Percentiles rank a stretch among this genome's conserved stretches.
phyloP scores from a whole-genome alignment of 2,113 vertebrate species.

The Notechis scutatus region DNA sequence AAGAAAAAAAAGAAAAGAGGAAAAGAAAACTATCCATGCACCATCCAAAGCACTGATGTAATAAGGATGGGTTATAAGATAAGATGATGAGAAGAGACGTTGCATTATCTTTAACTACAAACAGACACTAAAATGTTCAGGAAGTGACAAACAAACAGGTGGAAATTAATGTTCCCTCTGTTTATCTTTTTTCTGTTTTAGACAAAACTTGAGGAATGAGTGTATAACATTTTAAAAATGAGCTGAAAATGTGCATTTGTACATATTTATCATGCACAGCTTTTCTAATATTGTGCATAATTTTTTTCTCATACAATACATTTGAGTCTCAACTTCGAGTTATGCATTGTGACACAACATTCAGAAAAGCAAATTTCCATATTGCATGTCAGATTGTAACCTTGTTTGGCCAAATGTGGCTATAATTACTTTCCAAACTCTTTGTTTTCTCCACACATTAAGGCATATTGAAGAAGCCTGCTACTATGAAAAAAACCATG shows the following conservation, averaged over 20 bases:
- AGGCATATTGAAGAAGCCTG: background rate
- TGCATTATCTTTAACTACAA: background rate
- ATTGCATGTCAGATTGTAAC: background rate
- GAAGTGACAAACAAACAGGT: background rate
- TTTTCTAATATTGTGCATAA: background rate
- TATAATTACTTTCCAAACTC: background rate
- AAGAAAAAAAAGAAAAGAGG: background rate
- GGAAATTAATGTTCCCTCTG: background rate
- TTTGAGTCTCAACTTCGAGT: background rate
- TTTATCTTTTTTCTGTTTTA: background rate
- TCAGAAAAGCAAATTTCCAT: background rate
- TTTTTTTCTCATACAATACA: background rate
- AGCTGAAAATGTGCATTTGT: background rate
- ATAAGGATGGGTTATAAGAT: background rate
- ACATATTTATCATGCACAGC: background rate
- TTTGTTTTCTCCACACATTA: background rate
- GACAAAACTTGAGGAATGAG: background rate
- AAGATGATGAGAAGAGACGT: background rate
- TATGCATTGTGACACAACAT: background rate
- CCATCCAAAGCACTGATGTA: background rate
- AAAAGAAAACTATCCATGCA: background rate
- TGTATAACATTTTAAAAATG: background rate
- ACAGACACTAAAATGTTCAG: background rate
- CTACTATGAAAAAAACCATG: background rate
- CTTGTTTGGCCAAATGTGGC: background rate